Evolutionary conservation across 2,113 vertebrate species (phyloP), one percentile per base, ranked within the genome.

Genomic region (Brachyistius frenatus): DNA sequence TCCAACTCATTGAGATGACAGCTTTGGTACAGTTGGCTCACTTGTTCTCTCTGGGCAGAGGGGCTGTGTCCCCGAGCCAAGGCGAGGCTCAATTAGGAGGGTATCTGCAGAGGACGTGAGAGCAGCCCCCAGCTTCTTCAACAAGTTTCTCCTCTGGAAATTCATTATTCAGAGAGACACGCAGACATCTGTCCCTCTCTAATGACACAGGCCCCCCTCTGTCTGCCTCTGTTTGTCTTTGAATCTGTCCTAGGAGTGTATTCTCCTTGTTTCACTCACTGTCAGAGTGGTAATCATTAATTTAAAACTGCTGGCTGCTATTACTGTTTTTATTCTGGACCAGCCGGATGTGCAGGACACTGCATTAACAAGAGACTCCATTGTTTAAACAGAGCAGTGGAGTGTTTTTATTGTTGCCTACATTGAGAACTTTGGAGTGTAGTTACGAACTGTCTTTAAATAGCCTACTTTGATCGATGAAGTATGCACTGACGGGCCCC

Each of bases 91-190:
- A 87, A 76, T 89, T 89, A 78, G 56, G 35, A 75, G 66, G 41
- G 35, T 54, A 36, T 77, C 70, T 78, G 61, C 65, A 63, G 76
- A 50, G 13, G 50, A 67, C 68, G 53, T 49, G 46, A 75, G 60
- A 69, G 57, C 33, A 79, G 71, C 56, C 56, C 5, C 56, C 46
- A 49, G 37, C 37, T 53, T 33, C 56, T 60, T 56, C 16, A n/a
- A 69, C 5, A 0, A 66, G 11, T 70, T 81, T 67, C 66, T 86
- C 52, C 32, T 72, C 31, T 67, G n/a, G 57, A 84, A 76, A 86
- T 80, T 11, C 16, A 88, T 86, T 79, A 92, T 90, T 85, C 65
- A 69, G 76, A 69, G 16, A 73, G 63, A 73, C 30, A 52, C 23
- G 16, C 66, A 70, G 58, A 86, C 68, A 86, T 80, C 71, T 81